Evolutionary conservation across 2,113 vertebrate species (phyloP).

Genomic region (Lampris megalopsis): DNA sequence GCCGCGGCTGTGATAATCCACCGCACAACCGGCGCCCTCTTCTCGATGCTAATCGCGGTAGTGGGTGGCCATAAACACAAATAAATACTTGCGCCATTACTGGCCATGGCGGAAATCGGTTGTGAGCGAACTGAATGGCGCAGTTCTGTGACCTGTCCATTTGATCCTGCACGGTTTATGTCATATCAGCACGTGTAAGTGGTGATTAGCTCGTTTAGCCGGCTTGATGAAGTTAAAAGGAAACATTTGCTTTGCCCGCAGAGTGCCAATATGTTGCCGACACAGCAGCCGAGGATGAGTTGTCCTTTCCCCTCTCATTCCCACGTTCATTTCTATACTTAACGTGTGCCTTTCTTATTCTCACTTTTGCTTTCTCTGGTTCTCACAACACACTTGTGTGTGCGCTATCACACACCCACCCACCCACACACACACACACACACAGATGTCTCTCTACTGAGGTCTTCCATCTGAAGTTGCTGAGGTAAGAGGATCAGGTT

Average conservation of each 20-base stretch:
- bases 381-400: slow-evolving; percentile 25
- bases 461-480: slow-evolving; percentile 78
- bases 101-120: slow-evolving; percentile 33
- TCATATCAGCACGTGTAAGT: slow-evolving; percentile 37
- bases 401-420: not conserved
- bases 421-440: slow-evolving; percentile 31
- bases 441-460: slow-evolving; percentile 75
- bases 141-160: slow-evolving; percentile 19
- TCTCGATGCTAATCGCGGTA: slow-evolving; percentile 75
- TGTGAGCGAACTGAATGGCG: slow-evolving; percentile 38
- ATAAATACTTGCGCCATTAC: slow-evolving; percentile 12
- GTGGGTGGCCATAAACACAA: slow-evolving; percentile 72
- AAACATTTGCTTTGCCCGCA: slow-evolving; percentile 68
- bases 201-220: slow-evolving; percentile 59
- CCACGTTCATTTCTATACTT: slow-evolving; percentile 33
- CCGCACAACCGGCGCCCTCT: slow-evolving; percentile 51
- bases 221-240: slow-evolving; percentile 64
- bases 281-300: slow-evolving; percentile 51
- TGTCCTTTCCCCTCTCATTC: slow-evolving; percentile 42
- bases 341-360: slow-evolving; percentile 19
- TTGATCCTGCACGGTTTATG: slow-evolving; percentile 35
- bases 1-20: slow-evolving; percentile 68
- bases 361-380: slow-evolving; percentile 3
- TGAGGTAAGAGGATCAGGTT: slow-evolving; percentile 86
- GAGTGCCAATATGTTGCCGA: slow-evolving; percentile 62